Evolutionary conservation across 2,888 invertebrate genomes (phyloP).

Genomic region (Leptinotarsa tumamoca): DNA sequence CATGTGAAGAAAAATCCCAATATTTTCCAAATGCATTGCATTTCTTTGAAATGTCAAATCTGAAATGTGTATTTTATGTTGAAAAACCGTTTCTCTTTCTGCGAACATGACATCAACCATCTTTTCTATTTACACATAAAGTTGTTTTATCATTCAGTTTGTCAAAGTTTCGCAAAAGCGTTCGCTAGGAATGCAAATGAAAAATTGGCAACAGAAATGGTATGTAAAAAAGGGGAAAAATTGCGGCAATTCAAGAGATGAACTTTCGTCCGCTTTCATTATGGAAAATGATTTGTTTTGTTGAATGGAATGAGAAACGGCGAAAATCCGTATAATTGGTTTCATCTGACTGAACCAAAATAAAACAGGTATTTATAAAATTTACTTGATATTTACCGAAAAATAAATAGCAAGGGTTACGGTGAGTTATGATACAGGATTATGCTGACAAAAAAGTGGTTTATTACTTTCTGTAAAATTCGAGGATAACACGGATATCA

Average conservation of each 20-base stretch:
- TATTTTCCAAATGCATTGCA: too few species aligned
- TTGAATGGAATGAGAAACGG: constrained; percentile 5
- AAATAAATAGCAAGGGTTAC: too few species aligned
- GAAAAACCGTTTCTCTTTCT: neutral
- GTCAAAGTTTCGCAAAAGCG: neutral
- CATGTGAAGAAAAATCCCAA: too few species aligned
- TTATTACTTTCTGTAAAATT: too few species aligned
- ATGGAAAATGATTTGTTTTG: neutral
- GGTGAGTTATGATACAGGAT: too few species aligned
- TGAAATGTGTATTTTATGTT: neutral
- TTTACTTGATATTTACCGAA: too few species aligned
- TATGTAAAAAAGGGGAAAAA: neutral
- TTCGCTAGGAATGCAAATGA: neutral
- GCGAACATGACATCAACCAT: neutral
- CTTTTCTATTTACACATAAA: neutral
- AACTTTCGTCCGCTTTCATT: constrained; percentile 17
- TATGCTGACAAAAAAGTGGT: too few species aligned
- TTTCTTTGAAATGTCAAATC: neutral
- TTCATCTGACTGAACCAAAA: constrained; percentile 2
- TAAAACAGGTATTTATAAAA: neutral
- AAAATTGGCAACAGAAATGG: constrained; percentile 4
- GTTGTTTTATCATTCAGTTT: constrained; percentile 1
- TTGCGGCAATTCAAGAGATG: constrained; percentile 6
- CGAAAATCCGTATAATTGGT: constrained; percentile 4
- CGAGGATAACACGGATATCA: too few species aligned